Percentiles rank a stretch among this genome's conserved stretches.
phyloP scores from a whole-genome alignment of 2,888 invertebrate species.

The Bembecia ichneumoniformis region DNA sequence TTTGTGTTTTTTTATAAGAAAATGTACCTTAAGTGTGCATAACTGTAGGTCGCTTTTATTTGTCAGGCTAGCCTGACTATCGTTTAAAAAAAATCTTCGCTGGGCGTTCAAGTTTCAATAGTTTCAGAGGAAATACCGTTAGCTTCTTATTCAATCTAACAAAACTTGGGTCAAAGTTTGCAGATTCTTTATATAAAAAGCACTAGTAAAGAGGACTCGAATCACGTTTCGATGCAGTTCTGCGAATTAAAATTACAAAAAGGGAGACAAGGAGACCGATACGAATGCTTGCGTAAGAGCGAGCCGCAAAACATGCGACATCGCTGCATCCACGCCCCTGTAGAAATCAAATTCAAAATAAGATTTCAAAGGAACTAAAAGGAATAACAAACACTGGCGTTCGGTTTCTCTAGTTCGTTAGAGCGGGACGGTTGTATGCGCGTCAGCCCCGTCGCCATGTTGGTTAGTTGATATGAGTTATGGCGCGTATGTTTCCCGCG shows the following conservation, averaged over 20 bases:
- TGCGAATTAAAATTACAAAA: constrained; percentile 72
- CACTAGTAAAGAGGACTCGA: constrained; percentile 34
- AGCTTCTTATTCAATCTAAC: too few relatives aligned
- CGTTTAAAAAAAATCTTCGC: too few relatives aligned
- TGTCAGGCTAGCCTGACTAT: too few relatives aligned
- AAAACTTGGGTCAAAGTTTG: constrained; percentile 42
- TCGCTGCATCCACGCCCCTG: constrained; percentile 71
- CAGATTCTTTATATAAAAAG: constrained; percentile 61
- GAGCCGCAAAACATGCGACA: constrained; percentile 73
- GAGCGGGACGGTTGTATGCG: constrained; percentile 48
- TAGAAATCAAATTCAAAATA: constrained; percentile 70
- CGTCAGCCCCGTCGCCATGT: constrained; percentile 34
- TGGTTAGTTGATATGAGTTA: constrained; percentile 66
- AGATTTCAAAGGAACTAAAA: constrained; percentile 69
- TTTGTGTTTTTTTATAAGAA: too few relatives aligned
- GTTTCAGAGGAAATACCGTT: too few relatives aligned
- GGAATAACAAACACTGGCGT: constrained; percentile 61
- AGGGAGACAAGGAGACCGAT: constrained; percentile 49
- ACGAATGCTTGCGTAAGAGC: constrained; percentile 42
- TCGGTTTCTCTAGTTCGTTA: constrained; percentile 60
- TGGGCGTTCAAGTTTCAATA: too few relatives aligned
- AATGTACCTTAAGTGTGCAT: too few relatives aligned
- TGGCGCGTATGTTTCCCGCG: constrained; percentile 64
- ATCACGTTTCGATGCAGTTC: constrained; percentile 68
- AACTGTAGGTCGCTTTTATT: too few relatives aligned